These are phyloP conservation scores for Chaetodon trifascialis DNA, from an alignment of 2,113 vertebrate species.

Conservation along the genomic window DNA sequence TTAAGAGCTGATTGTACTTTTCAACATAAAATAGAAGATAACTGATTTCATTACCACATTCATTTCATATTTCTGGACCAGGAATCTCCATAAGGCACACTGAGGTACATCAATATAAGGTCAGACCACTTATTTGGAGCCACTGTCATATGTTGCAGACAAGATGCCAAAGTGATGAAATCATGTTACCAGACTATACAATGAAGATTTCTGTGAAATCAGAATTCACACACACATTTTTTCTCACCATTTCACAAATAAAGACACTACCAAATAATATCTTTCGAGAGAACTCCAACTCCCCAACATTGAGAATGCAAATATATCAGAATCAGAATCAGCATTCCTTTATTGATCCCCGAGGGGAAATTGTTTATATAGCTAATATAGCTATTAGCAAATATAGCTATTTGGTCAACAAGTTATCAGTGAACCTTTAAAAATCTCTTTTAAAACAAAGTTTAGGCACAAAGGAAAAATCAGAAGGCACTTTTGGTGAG, in stretches of 20 bases:
- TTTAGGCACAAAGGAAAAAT: slow-evolving; percentile 9
- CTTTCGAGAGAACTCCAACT: not conserved
- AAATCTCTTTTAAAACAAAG: slow-evolving; percentile 19
- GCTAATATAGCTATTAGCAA: no score
- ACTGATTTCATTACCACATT: slow-evolving; percentile 40
- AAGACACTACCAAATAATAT: not conserved
- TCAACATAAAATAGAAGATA: slow-evolving; percentile 11
- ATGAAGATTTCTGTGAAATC: slow-evolving; percentile 3
- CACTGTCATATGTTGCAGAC: not conserved
- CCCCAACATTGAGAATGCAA: not conserved
- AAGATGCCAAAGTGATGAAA: not conserved
- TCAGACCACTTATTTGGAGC: not conserved
- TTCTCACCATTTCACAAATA: not conserved
- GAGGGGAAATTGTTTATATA: no score
- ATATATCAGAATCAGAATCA: no score
- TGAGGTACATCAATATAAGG: not conserved
- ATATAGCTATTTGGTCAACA: slow-evolving; percentile 11
- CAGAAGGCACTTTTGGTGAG: slow-evolving; percentile 56
- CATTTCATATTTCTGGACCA: slow-evolving; percentile 2
- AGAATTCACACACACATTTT: slow-evolving; percentile 16
- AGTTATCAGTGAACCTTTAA: slow-evolving; percentile 24
- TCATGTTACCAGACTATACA: not conserved
- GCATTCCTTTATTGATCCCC: no score
- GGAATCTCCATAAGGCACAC: slow-evolving; percentile 8
- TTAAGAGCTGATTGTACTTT: slow-evolving; percentile 25